Evolutionary conservation across 2,113 vertebrate genomes (phyloP).

Genomic region (Barbus barbus): DNA sequence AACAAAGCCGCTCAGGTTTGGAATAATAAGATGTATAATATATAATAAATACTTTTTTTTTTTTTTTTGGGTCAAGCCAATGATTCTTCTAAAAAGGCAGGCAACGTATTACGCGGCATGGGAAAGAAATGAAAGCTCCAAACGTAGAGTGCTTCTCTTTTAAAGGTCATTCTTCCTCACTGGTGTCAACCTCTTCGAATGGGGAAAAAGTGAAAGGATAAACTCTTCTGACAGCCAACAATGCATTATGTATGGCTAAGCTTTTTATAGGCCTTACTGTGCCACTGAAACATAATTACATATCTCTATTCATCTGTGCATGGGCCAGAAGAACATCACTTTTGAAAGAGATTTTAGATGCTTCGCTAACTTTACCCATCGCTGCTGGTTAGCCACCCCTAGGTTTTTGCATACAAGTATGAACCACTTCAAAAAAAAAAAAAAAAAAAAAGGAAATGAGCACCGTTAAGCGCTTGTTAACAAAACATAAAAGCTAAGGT

Average conservation of each 20-base stretch:
- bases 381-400: not conserved
- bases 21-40: no score
- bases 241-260: slow-evolving; percentile 55
- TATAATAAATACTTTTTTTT: no score
- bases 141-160: slow-evolving; percentile 35
- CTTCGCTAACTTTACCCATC: slow-evolving; percentile 17
- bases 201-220: slow-evolving; percentile 47
- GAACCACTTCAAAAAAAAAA: not conserved
- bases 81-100: slow-evolving; percentile 27
- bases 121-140: slow-evolving; percentile 26
- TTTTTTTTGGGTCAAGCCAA: slow-evolving; percentile 10
- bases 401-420: not conserved
- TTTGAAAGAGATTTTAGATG: slow-evolving; percentile 29
- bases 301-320: slow-evolving; percentile 38
- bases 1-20: not conserved
- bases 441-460: not conserved
- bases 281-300: slow-evolving; percentile 47
- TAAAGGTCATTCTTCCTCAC: slow-evolving; percentile 54
- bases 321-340: not conserved
- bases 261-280: slow-evolving; percentile 53
- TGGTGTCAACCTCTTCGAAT: slow-evolving; percentile 40
- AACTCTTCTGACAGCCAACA: slow-evolving; percentile 54
- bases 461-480: not conserved
- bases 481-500: not conserved
- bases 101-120: slow-evolving; percentile 24